A percentile compares a stretch with the other conserved stretches of the same genome.
Conservation (phyloP, 2,113 vertebrate genomes). For the Malurus cyaneus region DNA sequence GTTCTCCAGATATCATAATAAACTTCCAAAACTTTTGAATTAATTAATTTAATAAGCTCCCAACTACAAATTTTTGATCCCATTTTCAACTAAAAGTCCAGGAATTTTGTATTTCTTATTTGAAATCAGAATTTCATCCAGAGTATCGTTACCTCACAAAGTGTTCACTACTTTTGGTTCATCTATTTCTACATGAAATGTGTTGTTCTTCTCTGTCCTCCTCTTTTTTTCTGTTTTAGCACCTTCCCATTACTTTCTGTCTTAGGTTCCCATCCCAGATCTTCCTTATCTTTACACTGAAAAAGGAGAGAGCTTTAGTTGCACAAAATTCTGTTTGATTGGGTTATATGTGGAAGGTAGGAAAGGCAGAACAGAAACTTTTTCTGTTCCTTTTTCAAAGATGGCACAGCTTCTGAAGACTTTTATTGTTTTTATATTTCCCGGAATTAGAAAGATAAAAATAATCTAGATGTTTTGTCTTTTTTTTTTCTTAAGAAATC, state of each 20-base stretch:
- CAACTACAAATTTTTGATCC: background rate
- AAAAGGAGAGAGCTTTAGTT: background rate
- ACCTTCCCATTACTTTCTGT: background rate
- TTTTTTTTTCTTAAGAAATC: background rate
- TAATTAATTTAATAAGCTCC: background rate
- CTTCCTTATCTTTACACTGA: background rate
- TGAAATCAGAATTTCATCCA: background rate
- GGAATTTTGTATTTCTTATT: background rate
- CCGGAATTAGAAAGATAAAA: background rate
- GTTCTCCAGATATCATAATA: background rate
- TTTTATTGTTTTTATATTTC: background rate
- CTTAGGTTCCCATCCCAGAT: background rate
- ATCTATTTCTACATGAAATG: background rate
- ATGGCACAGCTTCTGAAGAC: background rate
- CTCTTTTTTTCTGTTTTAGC: background rate
- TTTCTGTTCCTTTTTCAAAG: background rate
- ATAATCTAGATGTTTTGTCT: background rate
- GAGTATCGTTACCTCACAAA: background rate
- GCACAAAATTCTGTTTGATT: background rate
- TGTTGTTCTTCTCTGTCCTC: background rate
- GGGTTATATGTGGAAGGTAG: background rate
- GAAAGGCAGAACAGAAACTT: background rate
- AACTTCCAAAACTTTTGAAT: background rate
- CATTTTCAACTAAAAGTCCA: background rate
- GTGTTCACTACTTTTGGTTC: background rate